Percentiles rank a stretch among this genome's conserved stretches.
Evolutionary conservation across 2,888 invertebrate genomes (phyloP).

Genomic region (Drosophila ustulata): DNA sequence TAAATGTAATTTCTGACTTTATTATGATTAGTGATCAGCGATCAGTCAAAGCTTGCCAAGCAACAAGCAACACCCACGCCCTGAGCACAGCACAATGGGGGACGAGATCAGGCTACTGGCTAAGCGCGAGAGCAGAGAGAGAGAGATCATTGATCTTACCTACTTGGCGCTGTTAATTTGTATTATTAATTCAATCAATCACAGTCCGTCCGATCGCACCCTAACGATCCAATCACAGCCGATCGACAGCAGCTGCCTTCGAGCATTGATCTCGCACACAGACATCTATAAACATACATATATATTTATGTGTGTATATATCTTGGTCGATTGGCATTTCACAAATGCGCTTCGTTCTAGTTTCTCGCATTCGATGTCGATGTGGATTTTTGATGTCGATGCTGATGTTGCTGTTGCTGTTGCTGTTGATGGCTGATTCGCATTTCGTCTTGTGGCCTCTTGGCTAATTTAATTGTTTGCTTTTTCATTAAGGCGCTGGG

Average conservation of each 20-base stretch:
- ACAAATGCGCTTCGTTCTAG: constrained; percentile 77
- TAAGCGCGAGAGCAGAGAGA: constrained; percentile 15
- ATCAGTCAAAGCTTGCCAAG: constrained; percentile 7
- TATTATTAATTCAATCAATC: constrained; percentile 81
- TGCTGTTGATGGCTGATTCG: constrained; percentile 46
- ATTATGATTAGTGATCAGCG: constrained; percentile 20
- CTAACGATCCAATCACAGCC: constrained; percentile 70
- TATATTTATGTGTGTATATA: constrained; percentile 3
- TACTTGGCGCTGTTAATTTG: constrained; percentile 78
- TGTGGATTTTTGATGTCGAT: constrained; percentile 44
- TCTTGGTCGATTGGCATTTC: constrained; percentile 64
- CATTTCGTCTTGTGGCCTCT: constrained; percentile 66
- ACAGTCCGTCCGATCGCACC: constrained; percentile 56
- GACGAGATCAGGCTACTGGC: constrained; percentile 28
- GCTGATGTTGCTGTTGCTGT: constrained; percentile 10
- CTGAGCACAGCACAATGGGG: neutral
- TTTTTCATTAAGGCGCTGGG: constrained; percentile 69
- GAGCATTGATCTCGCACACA: constrained; percentile 70
- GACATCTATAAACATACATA: neutral
- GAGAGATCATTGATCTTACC: constrained; percentile 75
- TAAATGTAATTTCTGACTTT: constrained; percentile 3
- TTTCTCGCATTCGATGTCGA: constrained; percentile 44
- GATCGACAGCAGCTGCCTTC: constrained; percentile 67
- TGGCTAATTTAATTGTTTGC: constrained; percentile 81
- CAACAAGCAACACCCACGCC: constrained; percentile 34